These are phyloP conservation scores for Semicossyphus pulcher DNA, from an alignment of 2,113 vertebrate species.

Conservation along the genomic window DNA sequence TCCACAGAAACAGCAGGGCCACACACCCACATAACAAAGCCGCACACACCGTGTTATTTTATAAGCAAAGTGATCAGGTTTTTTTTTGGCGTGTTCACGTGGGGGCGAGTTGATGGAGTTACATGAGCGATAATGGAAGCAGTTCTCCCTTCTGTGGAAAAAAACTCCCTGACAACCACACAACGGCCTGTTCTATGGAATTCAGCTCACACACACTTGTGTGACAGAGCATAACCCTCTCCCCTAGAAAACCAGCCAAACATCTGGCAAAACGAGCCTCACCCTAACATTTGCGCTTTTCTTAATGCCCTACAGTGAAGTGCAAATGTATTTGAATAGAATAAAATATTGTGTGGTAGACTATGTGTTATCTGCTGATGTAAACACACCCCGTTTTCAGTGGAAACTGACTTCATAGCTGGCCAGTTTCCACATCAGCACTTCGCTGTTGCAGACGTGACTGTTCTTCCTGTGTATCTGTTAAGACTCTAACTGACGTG, in stretches of 20 bases:
- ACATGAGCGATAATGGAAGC: not conserved
- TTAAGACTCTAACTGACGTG: too few species aligned
- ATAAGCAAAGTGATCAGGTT: not conserved
- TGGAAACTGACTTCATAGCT: conserved; percentile 3
- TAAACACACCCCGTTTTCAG: conserved; percentile 18
- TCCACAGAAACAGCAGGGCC: not conserved
- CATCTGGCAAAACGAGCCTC: conserved; percentile 5
- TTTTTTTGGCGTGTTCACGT: not conserved
- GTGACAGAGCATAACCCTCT: not conserved
- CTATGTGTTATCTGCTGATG: not conserved
- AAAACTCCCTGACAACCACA: not conserved
- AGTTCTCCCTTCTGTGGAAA: conserved; percentile 29
- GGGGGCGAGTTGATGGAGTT: not conserved
- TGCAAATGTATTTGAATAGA: not conserved
- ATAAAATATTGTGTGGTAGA: not conserved
- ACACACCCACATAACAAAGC: not conserved
- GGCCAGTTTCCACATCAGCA: not conserved
- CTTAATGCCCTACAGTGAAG: not conserved
- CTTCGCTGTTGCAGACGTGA: not conserved
- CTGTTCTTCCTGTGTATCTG: not conserved
- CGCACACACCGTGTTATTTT: not conserved
- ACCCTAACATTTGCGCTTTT: not conserved
- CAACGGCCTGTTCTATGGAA: conserved; percentile 16
- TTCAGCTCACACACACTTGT: not conserved
- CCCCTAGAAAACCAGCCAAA: conserved; percentile 5